Percentiles rank a stretch among this genome's conserved stretches.
phyloP scores from a whole-genome alignment of 2,888 invertebrate species.

The Eupithecia tripunctaria region DNA sequence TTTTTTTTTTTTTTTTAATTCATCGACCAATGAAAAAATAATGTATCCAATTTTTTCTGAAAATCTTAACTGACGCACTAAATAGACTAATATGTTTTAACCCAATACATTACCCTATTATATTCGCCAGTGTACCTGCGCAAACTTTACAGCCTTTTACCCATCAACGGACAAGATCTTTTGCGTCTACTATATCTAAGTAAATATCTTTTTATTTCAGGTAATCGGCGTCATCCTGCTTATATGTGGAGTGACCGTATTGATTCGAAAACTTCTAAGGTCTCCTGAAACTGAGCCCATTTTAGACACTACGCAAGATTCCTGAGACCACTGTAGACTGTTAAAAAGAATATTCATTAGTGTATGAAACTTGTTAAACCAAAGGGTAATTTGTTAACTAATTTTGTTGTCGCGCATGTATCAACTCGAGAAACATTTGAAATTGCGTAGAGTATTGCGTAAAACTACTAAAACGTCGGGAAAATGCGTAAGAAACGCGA shows the following conservation, averaged over 20 bases:
- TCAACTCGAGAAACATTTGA: not conserved
- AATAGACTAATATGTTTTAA: no score
- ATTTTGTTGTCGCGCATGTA: not conserved
- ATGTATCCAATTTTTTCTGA: no score
- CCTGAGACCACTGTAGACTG: slow-evolving; percentile 3
- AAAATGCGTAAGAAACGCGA: not conserved
- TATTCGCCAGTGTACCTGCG: no score
- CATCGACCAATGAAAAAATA: no score
- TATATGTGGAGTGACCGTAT: slow-evolving; percentile 60
- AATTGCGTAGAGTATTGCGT: no score
- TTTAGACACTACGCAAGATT: slow-evolving; percentile 48
- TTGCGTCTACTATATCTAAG: no score
- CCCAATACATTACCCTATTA: no score
- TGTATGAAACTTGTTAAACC: not conserved
- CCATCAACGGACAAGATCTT: no score
- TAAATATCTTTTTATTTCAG: slow-evolving; percentile 51
- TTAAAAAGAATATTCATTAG: not conserved
- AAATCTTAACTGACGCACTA: no score
- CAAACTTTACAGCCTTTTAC: no score
- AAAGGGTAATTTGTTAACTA: slow-evolving; percentile 5
- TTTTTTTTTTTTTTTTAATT: no score
- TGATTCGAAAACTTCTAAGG: slow-evolving; percentile 60
- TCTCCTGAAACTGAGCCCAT: slow-evolving; percentile 64
- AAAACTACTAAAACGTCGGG: not conserved
- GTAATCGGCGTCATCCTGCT: slow-evolving; percentile 64